Base-by-base conservation (phyloP, 2,888 invertebrate species). In the Mythimna impura region DNA sequence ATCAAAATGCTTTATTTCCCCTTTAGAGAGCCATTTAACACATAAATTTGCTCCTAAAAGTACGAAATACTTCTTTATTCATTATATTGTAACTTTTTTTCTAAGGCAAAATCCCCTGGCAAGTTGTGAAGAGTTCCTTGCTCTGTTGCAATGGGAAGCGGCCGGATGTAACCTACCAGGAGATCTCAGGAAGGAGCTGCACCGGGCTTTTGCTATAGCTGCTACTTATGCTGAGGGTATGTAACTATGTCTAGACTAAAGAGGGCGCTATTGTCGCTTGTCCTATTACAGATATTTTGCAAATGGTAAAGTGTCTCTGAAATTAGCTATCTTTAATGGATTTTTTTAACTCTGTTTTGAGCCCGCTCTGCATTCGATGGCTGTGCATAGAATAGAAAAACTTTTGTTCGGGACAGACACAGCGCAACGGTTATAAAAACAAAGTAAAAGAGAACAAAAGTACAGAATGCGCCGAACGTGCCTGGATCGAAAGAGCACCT, bases 141-240 rank as follows among this genome's bases (percentile, higher is more conserved):
- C 92, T 1, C 84, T 96, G 0, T 91, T 95, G 2, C 92, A 92
- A 30, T 96, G 96, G 96, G 96, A 96, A 81, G 94, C 94, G 3
- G 76, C 93, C 0, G 96, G 95, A 0, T 95, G 90, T 83, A 93
- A 95, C 73, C 80, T 96, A 12, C 91, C 96, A 0, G 96, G 95
- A 0, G 90, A 92, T 3, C 83, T 93, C 40, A 87, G 96, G 80
- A 96, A 97, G 71, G 97, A 97, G 66, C 92, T 99, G 36, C 98
- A 98, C 91, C 97, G 97, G 86, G 97, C 97, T 1, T 97, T 98
- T 76, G 97, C 98, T 17, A 94, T 97, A 73, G 97, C 97, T 1
- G 97, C 96, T 36, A 94, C 93, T 2, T 94, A 95, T 62, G 93
- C 95, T 10, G 94, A 95, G 91, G 96, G 96, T 95, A 87, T 57